Percentiles rank a stretch among this genome's conserved stretches.
phyloP scores from a whole-genome alignment of 2,113 vertebrate species.

The Aviceda subcristata region DNA sequence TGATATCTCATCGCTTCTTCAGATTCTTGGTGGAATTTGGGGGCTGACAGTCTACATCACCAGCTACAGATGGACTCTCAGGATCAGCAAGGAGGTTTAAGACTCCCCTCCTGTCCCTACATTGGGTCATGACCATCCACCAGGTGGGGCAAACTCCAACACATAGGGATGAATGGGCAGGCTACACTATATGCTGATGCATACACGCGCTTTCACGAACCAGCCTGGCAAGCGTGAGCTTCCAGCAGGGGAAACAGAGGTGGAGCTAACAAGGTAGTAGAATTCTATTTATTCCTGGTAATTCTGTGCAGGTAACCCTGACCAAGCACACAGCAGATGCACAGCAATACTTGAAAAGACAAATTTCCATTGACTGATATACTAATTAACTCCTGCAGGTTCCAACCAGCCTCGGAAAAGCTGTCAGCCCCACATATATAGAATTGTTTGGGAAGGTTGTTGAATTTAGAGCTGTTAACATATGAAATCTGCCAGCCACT shows the following conservation, averaged over 20 bases:
- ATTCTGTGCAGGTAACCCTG: neutral
- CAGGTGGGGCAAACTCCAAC: neutral
- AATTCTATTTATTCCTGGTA: neutral
- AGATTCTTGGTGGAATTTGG: neutral
- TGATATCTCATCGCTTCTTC: neutral
- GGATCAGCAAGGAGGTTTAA: neutral
- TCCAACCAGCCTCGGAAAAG: neutral
- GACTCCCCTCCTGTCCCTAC: neutral
- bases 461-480: neutral
- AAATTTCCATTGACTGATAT: neutral
- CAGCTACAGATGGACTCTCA: neutral
- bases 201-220: neutral
- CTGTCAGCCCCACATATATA: neutral
- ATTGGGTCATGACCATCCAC: neutral
- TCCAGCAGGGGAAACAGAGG: neutral
- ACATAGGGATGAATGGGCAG: neutral
- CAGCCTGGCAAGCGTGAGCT: neutral
- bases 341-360: neutral
- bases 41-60: neutral
- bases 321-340: neutral
- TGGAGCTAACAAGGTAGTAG: neutral
- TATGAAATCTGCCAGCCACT: neutral
- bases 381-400: neutral
- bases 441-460: neutral
- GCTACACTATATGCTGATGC: neutral